These are phyloP conservation scores for Onychostruthus taczanowskii DNA, from an alignment of 2,113 vertebrate genomes.

Conservation along the genomic window DNA sequence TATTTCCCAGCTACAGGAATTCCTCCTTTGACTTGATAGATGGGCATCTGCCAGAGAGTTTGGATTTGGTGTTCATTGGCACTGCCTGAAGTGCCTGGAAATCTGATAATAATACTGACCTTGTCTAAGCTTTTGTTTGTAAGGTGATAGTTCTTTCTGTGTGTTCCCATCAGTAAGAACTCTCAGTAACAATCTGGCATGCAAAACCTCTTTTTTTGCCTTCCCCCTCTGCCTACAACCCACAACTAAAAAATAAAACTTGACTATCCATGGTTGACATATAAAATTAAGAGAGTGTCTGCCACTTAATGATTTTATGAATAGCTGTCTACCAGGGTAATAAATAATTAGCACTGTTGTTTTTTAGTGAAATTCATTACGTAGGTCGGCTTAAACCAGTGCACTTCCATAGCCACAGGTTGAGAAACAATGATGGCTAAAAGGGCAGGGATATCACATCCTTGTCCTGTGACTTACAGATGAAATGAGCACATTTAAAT, in stretches of 20 bases:
- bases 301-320: not conserved
- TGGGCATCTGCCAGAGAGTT: not conserved
- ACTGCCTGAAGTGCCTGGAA: not conserved
- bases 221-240: not conserved
- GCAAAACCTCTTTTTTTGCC: not conserved
- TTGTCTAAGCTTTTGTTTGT: not conserved
- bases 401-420: not conserved
- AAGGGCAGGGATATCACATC: not conserved
- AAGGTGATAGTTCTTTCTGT: not conserved
- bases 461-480: not conserved
- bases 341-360: slow-evolving; percentile 21
- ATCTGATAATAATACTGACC: not conserved
- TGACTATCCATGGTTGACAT: not conserved
- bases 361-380: slow-evolving; percentile 17
- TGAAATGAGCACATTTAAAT: not conserved
- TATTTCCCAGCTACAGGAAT: not conserved
- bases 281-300: not conserved
- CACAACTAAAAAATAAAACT: not conserved
- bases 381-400: not conserved
- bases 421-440: not conserved
- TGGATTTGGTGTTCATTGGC: not conserved
- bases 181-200: not conserved
- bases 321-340: not conserved
- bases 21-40: not conserved
- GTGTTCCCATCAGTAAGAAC: not conserved